Percentiles rank a stretch among this genome's conserved stretches.
These are phyloP conservation scores for Eupithecia exiguata DNA, from an alignment of 2,888 invertebrate species.

Conservation along the genomic window DNA sequence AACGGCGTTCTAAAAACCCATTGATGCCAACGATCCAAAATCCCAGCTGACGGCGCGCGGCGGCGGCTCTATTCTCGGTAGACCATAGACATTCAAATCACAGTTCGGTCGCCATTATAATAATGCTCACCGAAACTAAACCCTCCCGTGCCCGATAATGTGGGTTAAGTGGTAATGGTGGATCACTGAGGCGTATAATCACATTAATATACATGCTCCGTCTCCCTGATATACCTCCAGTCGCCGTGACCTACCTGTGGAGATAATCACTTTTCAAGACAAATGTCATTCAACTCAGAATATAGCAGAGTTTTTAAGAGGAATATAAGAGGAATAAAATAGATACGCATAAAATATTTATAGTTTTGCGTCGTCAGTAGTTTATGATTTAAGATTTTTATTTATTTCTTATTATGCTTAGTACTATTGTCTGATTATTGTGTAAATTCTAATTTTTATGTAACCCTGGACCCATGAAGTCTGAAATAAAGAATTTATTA, in stretches of 20 bases:
- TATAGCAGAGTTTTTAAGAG: neutral
- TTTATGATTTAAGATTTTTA: neutral
- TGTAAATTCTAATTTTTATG: too few species aligned
- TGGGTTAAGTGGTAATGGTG: conserved; percentile 30
- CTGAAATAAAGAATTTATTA: too few species aligned
- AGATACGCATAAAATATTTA: neutral
- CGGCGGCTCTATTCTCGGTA: neutral
- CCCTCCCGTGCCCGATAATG: conserved; percentile 16
- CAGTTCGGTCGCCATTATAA: conserved; percentile 8
- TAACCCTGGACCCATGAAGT: too few species aligned
- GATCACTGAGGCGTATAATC: conserved; percentile 26
- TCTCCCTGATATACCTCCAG: neutral
- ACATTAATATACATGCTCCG: conserved; percentile 17
- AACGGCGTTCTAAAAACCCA: neutral
- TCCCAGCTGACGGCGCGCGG: neutral
- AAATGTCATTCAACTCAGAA: neutral
- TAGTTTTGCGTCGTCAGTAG: neutral
- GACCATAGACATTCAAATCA: conserved; percentile 9
- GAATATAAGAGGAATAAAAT: neutral
- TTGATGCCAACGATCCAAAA: neutral
- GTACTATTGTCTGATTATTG: too few species aligned
- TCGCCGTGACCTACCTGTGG: neutral
- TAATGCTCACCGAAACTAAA: conserved; percentile 8
- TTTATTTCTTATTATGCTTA: neutral
- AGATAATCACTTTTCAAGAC: neutral